Percentiles rank a stretch among this genome's conserved stretches.
Conservation (phyloP, 2,888 invertebrate species). For the Tribolium freemani region DNA sequence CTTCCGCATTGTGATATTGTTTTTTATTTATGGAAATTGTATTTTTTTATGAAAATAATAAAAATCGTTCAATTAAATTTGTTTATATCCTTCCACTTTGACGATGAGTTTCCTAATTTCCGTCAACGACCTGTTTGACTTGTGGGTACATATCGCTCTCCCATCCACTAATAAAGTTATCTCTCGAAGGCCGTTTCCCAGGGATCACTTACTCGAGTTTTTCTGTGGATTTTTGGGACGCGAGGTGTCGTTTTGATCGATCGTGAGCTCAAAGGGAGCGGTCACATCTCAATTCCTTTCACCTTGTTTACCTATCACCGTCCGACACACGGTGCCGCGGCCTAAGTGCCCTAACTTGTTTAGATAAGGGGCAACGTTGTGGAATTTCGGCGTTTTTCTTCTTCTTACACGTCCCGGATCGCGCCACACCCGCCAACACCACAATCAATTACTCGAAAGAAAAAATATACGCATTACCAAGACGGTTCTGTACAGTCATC, state of each 20-base stretch:
- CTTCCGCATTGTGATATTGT: slow-evolving; percentile 32
- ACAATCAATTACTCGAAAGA: slow-evolving; percentile 51
- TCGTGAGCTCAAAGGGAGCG: slow-evolving; percentile 57
- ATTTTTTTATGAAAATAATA: slow-evolving; percentile 20
- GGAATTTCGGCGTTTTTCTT: slow-evolving; percentile 41
- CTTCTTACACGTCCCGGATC: slow-evolving; percentile 11
- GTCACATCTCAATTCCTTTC: slow-evolving; percentile 61
- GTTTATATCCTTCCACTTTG: slow-evolving; percentile 36
- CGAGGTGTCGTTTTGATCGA: slow-evolving; percentile 59
- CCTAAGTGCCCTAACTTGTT: slow-evolving; percentile 65
- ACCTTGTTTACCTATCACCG: slow-evolving; percentile 58
- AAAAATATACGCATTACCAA: slow-evolving; percentile 24
- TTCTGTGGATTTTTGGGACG: slow-evolving; percentile 16
- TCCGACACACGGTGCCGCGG: slow-evolving; percentile 54
- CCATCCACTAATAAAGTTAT: slow-evolving; percentile 42
- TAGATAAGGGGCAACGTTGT: slow-evolving; percentile 59
- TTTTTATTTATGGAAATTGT: slow-evolving; percentile 15
- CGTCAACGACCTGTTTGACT: slow-evolving; percentile 32
- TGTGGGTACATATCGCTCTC: slow-evolving; percentile 28
- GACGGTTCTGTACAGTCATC: slow-evolving; percentile 52
- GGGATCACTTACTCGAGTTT: slow-evolving; percentile 5
- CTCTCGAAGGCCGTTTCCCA: slow-evolving; percentile 29
- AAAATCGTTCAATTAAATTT: slow-evolving; percentile 35
- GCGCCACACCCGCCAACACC: slow-evolving; percentile 43
- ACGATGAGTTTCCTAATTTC: slow-evolving; percentile 36